phyloP scores from a whole-genome alignment of 2,113 vertebrate species.

The Eonycteris spelaea region DNA sequence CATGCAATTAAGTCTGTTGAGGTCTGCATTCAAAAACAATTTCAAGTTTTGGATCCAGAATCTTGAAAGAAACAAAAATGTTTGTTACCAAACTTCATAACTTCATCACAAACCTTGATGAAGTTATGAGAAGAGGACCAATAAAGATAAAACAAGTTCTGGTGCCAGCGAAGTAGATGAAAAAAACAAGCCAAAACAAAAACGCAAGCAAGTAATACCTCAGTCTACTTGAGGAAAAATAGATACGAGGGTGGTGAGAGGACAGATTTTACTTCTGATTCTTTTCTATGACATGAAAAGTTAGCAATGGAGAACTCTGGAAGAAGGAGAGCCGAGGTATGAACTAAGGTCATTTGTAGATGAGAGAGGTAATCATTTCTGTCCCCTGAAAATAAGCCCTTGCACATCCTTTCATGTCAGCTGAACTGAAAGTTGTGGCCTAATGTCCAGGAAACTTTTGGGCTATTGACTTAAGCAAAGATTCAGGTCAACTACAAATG shows the following conservation, averaged over 20 bases:
- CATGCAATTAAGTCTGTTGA: not conserved
- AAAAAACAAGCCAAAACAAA: not conserved
- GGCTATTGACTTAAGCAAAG: not conserved
- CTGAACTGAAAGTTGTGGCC: not conserved
- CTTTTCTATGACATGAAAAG: not conserved
- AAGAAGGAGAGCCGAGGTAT: not conserved
- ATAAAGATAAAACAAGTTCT: not conserved
- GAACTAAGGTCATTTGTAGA: not conserved
- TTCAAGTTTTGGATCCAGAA: not conserved
- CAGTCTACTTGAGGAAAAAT: not conserved
- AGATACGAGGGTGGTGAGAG: accelerated
- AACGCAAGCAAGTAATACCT: not conserved
- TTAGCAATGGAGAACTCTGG: not conserved
- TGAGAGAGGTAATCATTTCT: not conserved
- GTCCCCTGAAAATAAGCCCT: not conserved
- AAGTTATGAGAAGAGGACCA: not conserved
- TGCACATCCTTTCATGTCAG: not conserved
- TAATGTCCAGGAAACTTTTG: not conserved
- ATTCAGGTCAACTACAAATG: not conserved
- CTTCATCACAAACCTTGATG: not conserved
- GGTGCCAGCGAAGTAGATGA: not conserved
- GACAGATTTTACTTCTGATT: not conserved
- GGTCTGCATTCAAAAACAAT: not conserved
- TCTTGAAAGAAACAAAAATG: constrained; percentile 18
- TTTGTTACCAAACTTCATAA: not conserved